Conservation (phyloP, 30 jellyfish, hydroid and myxozoan species). For the Sanderia malayensis region DNA sequence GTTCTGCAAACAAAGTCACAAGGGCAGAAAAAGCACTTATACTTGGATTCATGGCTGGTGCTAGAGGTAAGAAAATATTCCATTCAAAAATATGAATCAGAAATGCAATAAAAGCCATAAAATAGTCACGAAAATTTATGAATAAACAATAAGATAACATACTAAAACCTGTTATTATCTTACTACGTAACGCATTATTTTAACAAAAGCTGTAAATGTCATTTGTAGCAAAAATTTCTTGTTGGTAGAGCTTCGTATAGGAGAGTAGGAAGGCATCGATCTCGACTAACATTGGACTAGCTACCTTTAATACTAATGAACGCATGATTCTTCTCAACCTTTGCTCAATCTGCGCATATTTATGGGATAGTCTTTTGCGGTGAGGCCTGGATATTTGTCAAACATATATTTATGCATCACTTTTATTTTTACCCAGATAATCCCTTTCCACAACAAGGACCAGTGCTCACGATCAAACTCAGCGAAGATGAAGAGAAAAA, state of each 20-base stretch:
- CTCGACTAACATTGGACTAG: background rate
- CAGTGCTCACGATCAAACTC: constrained; percentile 82
- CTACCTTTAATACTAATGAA: background rate
- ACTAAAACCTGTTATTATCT: background rate
- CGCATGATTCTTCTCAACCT: background rate
- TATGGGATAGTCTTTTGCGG: background rate
- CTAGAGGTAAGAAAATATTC: constrained; percentile 93
- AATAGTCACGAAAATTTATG: too few relatives aligned
- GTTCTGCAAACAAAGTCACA: constrained; percentile 86
- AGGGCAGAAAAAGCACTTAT: constrained; percentile 89
- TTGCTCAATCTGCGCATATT: background rate
- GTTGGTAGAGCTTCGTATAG: background rate
- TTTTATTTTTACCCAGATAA: constrained; percentile 52
- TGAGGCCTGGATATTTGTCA: background rate
- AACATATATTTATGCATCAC: background rate
- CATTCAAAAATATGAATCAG: too few relatives aligned
- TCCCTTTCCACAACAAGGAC: constrained; percentile 96
- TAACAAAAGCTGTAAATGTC: background rate
- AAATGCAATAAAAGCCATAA: too few relatives aligned
- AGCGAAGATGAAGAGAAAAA: constrained; percentile 76
- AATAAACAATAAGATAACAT: background rate
- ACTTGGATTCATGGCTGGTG: constrained; percentile 99
- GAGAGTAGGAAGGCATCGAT: background rate
- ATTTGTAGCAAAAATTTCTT: background rate
- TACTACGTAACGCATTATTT: background rate